Conservation (phyloP, 2,113 vertebrate genomes). For the Salvator merianae region DNA sequence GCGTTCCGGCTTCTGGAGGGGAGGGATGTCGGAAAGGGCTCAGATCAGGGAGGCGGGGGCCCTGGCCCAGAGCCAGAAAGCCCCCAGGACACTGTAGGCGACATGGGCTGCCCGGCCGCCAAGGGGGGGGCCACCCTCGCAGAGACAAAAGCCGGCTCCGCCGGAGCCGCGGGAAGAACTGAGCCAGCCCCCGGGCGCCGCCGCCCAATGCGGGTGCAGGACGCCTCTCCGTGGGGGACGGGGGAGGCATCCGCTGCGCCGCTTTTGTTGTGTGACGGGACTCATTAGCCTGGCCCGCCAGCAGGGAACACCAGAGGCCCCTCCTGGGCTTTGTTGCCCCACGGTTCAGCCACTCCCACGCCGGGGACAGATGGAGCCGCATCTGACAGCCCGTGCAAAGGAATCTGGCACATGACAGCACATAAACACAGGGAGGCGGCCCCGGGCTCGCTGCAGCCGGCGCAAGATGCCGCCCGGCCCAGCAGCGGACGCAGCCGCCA, state of each 20-base stretch:
- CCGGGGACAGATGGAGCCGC: conserved; percentile 3
- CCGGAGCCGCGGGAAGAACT: background rate
- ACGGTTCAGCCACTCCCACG: background rate
- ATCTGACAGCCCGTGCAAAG: background rate
- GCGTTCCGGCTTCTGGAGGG: no score
- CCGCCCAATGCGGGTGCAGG: background rate
- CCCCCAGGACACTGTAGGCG: background rate
- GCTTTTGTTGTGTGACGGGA: conserved; percentile 1
- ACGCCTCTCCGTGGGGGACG: conserved; percentile 5
- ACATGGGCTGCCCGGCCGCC: background rate
- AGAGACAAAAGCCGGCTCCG: conserved; percentile 5
- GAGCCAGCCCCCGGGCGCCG: background rate
- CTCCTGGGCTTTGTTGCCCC: background rate
- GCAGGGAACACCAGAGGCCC: background rate
- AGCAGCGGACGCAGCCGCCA: background rate
- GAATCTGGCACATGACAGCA: background rate
- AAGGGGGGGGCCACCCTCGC: background rate
- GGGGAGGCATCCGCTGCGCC: background rate
- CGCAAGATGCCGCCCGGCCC: background rate
- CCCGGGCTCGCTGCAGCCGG: background rate
- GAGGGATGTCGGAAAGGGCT: background rate
- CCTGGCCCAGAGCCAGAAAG: background rate
- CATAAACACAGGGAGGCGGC: background rate
- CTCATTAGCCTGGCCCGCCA: background rate
- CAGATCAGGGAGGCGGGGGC: accelerated